phyloP scores from a whole-genome alignment of 2,113 vertebrate species.

The Pteronura brasiliensis region DNA sequence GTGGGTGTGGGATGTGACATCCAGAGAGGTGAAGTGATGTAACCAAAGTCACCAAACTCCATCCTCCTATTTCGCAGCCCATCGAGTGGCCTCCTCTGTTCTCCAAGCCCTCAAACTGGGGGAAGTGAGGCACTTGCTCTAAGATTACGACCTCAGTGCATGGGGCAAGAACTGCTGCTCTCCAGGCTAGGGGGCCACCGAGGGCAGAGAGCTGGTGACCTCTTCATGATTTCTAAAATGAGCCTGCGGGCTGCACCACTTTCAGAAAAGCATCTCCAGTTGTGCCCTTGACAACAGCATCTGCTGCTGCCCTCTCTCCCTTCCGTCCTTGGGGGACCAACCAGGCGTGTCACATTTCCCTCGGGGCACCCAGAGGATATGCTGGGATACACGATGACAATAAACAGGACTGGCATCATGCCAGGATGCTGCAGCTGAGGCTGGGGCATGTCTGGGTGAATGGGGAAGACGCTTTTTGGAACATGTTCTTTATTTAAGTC shows the following conservation, averaged over 20 bases:
- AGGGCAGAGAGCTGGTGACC: no score
- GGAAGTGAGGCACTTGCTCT: not conserved
- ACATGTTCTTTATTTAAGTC: not conserved
- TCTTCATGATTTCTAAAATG: not conserved
- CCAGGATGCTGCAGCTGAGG: not conserved
- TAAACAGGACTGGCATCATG: rapidly evolving
- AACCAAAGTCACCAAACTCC: not conserved
- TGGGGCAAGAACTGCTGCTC: no score
- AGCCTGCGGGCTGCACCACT: not conserved
- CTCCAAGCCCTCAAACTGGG: no score
- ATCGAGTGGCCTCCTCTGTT: rapidly evolving
- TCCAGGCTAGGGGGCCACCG: not conserved
- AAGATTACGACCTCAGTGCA: not conserved
- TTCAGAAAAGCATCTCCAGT: not conserved
- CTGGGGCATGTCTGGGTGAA: rapidly evolving
- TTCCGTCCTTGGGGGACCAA: not conserved
- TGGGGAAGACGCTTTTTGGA: not conserved
- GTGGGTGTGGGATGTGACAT: not conserved
- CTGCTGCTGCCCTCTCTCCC: not conserved
- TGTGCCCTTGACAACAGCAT: not conserved
- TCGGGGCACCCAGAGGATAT: not conserved
- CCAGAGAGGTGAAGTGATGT: not conserved
- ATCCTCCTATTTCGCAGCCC: not conserved
- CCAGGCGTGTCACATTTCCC: not conserved
- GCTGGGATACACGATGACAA: not conserved